Base-by-base conservation (phyloP, 2,113 vertebrate species). In the Peromyscus polionotus region DNA sequence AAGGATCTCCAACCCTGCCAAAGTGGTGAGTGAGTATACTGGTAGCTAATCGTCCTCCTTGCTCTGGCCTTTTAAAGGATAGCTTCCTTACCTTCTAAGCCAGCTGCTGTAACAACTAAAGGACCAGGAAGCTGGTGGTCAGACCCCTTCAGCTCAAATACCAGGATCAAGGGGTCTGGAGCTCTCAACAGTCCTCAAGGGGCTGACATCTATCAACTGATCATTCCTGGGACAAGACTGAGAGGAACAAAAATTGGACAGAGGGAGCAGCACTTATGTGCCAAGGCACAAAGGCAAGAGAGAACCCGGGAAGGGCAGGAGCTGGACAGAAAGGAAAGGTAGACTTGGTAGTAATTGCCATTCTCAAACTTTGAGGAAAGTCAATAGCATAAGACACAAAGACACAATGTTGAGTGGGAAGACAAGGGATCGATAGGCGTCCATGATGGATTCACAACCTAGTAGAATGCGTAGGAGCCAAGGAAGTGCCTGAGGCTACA, bases 351-450 rank as follows among this genome's bases (percentile, higher is more conserved):
- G 31, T 79, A 95, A 93, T 88, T 92, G 51, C 88, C 95, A 39
- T 88, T 95, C 79, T 92, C 89, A 93, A 93, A 92, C 61, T 39
- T 73, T 42, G n/a, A 95, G 67, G 61, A 95, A 93, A 97, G 92
- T 88, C 63, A 92, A 36, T 63, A 67, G 24, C 65, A 77, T 3
- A 0, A 68, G 75, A 73, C 22, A 63, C 17, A 84, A 54, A 94
- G 48, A 77, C 26, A 68, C 39, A 54, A 93, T 42, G 7, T 89
- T 96, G 39, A 57, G 63, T 83, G 61, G 77, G 26, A 70, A 86
- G 91, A 89, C 22, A 96, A 93, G 42, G 90, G 93, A 97, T 95
- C 84, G 75, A 5, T 80, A 57, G 39, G 24, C n/a, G 39, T 75
- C 26, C 31, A 19, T 67, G 81, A 95, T 13, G 57, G 59, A 92